phyloP scores from a whole-genome alignment of 2,113 vertebrate species.

The Tragelaphus buxtoni region DNA sequence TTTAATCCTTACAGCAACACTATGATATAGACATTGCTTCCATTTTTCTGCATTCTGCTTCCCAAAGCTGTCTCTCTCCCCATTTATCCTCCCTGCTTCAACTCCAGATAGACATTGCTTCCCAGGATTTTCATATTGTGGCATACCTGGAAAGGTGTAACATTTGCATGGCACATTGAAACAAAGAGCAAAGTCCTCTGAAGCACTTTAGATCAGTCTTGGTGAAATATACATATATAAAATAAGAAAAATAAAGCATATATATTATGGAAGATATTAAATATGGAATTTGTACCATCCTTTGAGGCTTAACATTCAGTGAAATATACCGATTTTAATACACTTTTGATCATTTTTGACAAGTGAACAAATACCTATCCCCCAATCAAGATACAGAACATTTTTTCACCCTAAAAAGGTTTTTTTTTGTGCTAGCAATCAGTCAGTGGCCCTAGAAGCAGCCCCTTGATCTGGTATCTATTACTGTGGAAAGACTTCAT shows the following conservation, averaged over 20 bases:
- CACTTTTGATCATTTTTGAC: not conserved
- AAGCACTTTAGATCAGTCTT: not conserved
- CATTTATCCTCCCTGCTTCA: not conserved
- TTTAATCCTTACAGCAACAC: too few relatives aligned
- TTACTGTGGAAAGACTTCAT: not conserved
- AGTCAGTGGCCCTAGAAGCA: not conserved
- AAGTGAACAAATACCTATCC: not conserved
- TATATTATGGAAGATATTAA: not conserved
- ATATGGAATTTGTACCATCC: not conserved
- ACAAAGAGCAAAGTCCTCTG: not conserved
- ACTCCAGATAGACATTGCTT: not conserved
- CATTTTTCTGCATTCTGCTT: not conserved
- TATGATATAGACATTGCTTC: not conserved
- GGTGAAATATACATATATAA: not conserved
- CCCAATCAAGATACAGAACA: not conserved
- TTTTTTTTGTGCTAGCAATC: not conserved
- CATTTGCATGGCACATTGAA: not conserved
- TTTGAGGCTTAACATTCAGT: not conserved
- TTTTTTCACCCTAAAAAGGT: not conserved
- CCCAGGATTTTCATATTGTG: not conserved
- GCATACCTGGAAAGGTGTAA: not conserved
- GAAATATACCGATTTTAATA: not conserved
- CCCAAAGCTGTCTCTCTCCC: not conserved
- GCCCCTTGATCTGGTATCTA: not conserved
- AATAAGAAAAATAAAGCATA: constrained; percentile 1